Evolutionary conservation across 1,140 invertebrate genomes (phyloP).

Genomic region (Polyergus mexicanus): DNA sequence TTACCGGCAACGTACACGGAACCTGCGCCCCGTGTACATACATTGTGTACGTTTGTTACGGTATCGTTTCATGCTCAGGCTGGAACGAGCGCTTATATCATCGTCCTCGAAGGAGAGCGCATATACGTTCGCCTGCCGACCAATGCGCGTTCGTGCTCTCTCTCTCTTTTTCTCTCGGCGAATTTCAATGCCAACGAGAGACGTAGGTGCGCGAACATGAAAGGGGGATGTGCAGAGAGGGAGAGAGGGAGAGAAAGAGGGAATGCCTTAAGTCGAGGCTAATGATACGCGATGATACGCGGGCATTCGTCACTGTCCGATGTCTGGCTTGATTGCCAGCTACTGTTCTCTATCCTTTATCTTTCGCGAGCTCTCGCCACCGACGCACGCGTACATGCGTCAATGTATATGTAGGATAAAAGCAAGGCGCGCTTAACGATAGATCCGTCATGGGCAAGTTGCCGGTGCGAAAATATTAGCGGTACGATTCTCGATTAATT

Average conservation of each 20-base stretch:
- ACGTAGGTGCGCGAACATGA: conserved; percentile 71
- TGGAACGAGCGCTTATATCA: conserved; percentile 58
- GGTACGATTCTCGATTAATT: conserved; percentile 33
- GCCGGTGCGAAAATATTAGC: conserved; percentile 44
- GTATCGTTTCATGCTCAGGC: conserved; percentile 28
- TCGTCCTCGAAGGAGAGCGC: conserved; percentile 40
- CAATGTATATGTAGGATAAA: conserved; percentile 4
- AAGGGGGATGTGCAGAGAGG: conserved; percentile 35
- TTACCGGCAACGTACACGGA: conserved; percentile 60
- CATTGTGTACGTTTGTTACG: conserved; percentile 61
- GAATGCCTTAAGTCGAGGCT: conserved; percentile 80
- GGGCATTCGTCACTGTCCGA: conserved; percentile 85
- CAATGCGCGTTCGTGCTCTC: conserved; percentile 2
- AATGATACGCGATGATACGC: conserved; percentile 85
- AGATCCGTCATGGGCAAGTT: conserved; percentile 47
- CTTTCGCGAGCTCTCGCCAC: conserved; percentile 69
- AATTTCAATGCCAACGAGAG: conserved; percentile 52
- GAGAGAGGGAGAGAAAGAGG: conserved; percentile 59
- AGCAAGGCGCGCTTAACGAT: conserved; percentile 51
- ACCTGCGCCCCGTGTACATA: conserved; percentile 61
- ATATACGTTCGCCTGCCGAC: conserved; percentile 5
- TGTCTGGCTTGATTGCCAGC: conserved; percentile 83
- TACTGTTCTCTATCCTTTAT: conserved; percentile 83
- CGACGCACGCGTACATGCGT: conserved; percentile 24
- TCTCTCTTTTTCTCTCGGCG: conserved; percentile 50